These are phyloP conservation scores for Microctenopoma stevenorrisi DNA, from an alignment of 2,797 vertebrate genomes.

Conservation along the genomic window DNA sequence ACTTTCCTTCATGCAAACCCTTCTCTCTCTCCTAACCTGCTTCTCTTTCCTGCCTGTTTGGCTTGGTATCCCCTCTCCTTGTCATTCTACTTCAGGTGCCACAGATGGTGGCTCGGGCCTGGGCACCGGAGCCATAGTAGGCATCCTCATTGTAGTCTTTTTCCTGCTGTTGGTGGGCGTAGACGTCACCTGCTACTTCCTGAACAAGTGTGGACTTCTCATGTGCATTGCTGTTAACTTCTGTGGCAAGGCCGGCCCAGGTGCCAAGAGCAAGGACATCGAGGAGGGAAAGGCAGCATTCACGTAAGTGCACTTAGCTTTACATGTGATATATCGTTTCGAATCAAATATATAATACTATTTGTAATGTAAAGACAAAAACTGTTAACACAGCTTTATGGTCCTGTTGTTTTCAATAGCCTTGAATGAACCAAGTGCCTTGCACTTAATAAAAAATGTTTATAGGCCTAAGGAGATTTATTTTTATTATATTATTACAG, in stretches of 20 bases:
- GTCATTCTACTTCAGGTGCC: conserved; percentile 77
- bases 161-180: conserved; percentile 92
- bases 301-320: conserved; percentile 86
- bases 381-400: too few relatives aligned
- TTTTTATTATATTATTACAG: too few relatives aligned
- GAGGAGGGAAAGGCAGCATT: conserved; percentile 98
- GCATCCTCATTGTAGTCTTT: conserved; percentile 96
- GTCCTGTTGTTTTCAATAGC: too few relatives aligned
- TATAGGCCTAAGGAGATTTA: too few relatives aligned
- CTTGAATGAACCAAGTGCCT: too few relatives aligned
- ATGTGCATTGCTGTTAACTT: conserved; percentile 98
- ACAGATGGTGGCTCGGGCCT: conserved; percentile 83
- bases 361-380: too few relatives aligned
- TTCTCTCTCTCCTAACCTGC: conserved; percentile 34
- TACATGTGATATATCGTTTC: not conserved
- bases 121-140: conserved; percentile 94
- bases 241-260: conserved; percentile 93
- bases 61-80: conserved; percentile 44
- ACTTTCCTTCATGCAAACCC: conserved; percentile 53
- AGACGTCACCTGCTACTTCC: conserved; percentile 98
- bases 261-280: conserved; percentile 95
- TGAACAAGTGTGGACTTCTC: conserved; percentile 97
- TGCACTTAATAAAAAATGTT: too few relatives aligned
- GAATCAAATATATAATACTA: too few relatives aligned
- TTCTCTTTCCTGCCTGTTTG: conserved; percentile 45